Percentiles rank a stretch among this genome's conserved stretches.
Evolutionary conservation across 2,113 vertebrate species (phyloP).

Genomic region (Psilopogon haemacephalus): DNA sequence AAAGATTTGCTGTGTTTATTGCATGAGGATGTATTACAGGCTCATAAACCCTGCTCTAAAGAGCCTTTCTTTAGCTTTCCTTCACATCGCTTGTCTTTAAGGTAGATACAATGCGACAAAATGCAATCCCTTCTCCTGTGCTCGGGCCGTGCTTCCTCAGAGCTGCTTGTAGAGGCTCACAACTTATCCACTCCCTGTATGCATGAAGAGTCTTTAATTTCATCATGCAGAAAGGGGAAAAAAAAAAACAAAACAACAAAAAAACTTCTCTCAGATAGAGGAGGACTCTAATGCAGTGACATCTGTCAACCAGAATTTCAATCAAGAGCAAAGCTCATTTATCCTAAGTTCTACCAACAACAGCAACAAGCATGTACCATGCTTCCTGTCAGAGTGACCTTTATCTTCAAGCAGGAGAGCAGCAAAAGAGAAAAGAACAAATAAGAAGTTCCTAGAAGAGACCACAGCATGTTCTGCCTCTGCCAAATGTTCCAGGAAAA

Average conservation of each 20-base stretch:
- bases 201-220: background rate
- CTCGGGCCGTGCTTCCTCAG: too few species aligned
- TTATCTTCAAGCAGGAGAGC: slow-evolving; percentile 14
- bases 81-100: background rate
- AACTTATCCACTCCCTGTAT: background rate
- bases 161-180: background rate
- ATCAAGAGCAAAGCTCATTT: slow-evolving; percentile 41
- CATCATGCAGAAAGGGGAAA: background rate
- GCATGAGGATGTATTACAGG: background rate
- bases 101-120: accelerated
- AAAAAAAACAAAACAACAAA: slow-evolving; percentile 22
- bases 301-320: slow-evolving; percentile 38
- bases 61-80: background rate
- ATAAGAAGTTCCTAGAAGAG: slow-evolving; percentile 10
- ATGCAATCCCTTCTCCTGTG: background rate
- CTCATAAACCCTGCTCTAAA: background rate
- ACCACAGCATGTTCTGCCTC: background rate
- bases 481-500: background rate
- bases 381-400: slow-evolving; percentile 44
- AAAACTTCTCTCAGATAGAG: background rate
- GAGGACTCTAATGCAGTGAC: background rate
- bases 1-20: background rate
- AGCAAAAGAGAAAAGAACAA: slow-evolving; percentile 27
- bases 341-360: background rate
- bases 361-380: background rate